Base-by-base conservation (phyloP, 2,888 invertebrate genomes). In the Monopis laevigella region DNA sequence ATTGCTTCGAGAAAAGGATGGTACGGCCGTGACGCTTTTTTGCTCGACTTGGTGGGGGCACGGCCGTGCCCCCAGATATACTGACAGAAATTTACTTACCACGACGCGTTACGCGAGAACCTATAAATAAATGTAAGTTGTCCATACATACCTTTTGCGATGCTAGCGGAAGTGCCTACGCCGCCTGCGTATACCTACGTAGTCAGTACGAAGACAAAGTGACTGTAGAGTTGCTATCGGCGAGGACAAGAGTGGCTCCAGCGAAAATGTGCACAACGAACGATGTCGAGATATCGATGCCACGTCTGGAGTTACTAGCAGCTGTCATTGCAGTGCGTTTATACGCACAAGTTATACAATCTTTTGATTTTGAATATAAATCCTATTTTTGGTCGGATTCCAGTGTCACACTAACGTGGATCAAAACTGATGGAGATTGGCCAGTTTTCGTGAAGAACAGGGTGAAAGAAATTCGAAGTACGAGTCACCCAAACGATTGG, bases 361-460 rank as follows among this genome's bases (percentile, higher is more conserved):
- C 40, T 17, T 29, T 18, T 29, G n/a, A 40, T 3, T 11, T 28
- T 4, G 29, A 16, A 5, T 40, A 11, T 18, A 3, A 28, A 29
- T 7, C 11, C 4, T 40, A 28, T 29, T 29, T 29, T 17, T 40
- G 40, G 40, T 10, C 28, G 16, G 40, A 40, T 40, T 28, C 28
- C 28, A 29, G 29, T 17, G 40, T 40, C 4, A 18, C 12, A 8
- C 11, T 29, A 4, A 18, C 40, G 11, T 40, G 40, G 40, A 40
- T 40, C 3, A 40, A 2, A 7, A 43, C 30, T 10, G 12, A 39
- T 5, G 34, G 18, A 14, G 14, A 39, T 7, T 43, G 39, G 39
- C 12, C 17, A 7, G 40, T 40, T 21, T 43, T 39, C 18, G 43
- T 43, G 8, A 43, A 34, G 16, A 43, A 43, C 32, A 28, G 43